These are phyloP conservation scores for Hylaea fasciaria DNA, from an alignment of 2,888 invertebrate genomes.

Conservation along the genomic window DNA sequence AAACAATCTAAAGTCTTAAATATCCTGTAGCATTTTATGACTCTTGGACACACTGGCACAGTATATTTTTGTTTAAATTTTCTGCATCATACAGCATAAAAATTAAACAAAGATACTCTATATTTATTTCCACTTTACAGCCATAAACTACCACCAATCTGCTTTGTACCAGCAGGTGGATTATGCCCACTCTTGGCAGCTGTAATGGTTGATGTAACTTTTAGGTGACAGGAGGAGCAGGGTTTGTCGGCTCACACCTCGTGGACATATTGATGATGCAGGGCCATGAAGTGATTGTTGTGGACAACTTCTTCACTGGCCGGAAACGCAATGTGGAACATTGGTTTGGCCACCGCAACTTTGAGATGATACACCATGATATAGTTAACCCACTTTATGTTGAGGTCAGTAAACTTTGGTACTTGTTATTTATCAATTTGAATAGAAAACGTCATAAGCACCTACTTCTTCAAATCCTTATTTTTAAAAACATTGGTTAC, in stretches of 20 bases:
- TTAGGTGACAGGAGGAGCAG: constrained; percentile 97
- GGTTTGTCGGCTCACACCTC: constrained; percentile 99
- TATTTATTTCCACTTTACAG: no score
- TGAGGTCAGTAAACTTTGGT: constrained; percentile 83
- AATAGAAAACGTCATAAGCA: no score
- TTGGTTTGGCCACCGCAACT: constrained; percentile 99
- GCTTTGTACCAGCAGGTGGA: not conserved
- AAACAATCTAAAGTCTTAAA: no score
- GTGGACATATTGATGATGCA: constrained; percentile 97
- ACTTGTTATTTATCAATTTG: not conserved
- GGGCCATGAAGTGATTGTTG: constrained; percentile 98
- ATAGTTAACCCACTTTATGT: constrained; percentile 98
- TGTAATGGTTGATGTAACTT: constrained; percentile 15
- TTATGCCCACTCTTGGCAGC: no score
- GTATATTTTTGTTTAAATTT: no score
- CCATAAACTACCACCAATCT: no score
- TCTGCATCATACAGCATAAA: no score
- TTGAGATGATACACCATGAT: constrained; percentile 99
- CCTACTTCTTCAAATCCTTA: no score
- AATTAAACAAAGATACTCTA: no score
- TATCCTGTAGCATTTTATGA: no score
- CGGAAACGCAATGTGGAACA: constrained; percentile 98
- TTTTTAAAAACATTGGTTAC: no score
- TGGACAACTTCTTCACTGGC: constrained; percentile 99
- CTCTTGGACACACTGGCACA: no score